phyloP scores from a whole-genome alignment of 1,140 invertebrate genomes.

The Chrysomallon squamiferum region DNA sequence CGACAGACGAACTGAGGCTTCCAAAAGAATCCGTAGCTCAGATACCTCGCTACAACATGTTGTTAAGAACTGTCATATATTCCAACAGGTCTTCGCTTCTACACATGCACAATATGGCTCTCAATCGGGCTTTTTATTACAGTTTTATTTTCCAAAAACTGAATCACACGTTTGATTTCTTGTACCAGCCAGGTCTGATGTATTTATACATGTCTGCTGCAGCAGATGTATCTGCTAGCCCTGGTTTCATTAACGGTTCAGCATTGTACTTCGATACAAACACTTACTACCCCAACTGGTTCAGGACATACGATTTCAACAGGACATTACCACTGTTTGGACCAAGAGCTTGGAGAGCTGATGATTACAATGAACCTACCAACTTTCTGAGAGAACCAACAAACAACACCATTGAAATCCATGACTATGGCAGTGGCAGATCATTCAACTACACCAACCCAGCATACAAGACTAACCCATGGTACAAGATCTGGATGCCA shows the following conservation, averaged over 20 bases:
- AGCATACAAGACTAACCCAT: slow-evolving; percentile 91
- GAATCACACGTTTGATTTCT: slow-evolving; percentile 62
- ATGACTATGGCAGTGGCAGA: slow-evolving; percentile 63
- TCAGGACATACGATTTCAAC: slow-evolving; percentile 88
- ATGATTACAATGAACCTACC: slow-evolving; percentile 63
- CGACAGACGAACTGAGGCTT: slow-evolving; percentile 77
- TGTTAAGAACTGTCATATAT: slow-evolving; percentile 83
- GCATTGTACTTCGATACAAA: slow-evolving; percentile 95
- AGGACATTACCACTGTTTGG: slow-evolving; percentile 95
- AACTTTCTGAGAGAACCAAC: slow-evolving; percentile 64
- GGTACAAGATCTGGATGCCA: slow-evolving; percentile 79
- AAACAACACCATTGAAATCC: slow-evolving; percentile 59
- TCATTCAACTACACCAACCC: slow-evolving; percentile 90
- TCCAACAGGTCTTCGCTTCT: slow-evolving; percentile 91
- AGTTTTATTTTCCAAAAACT: slow-evolving; percentile 80
- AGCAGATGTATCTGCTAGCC: slow-evolving; percentile 92
- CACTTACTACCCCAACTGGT: slow-evolving; percentile 89
- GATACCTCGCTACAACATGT: slow-evolving; percentile 91
- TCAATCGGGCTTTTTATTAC: slow-evolving; percentile 94
- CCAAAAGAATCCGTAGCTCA: slow-evolving; percentile 86
- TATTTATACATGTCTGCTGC: slow-evolving; percentile 95
- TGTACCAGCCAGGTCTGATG: slow-evolving; percentile 97
- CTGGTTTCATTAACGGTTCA: slow-evolving; percentile 86
- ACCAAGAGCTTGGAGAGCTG: slow-evolving; percentile 78
- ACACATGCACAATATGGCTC: slow-evolving; percentile 94